Base-by-base conservation (phyloP, 2,113 vertebrate genomes). In the Pollachius pollachius region DNA sequence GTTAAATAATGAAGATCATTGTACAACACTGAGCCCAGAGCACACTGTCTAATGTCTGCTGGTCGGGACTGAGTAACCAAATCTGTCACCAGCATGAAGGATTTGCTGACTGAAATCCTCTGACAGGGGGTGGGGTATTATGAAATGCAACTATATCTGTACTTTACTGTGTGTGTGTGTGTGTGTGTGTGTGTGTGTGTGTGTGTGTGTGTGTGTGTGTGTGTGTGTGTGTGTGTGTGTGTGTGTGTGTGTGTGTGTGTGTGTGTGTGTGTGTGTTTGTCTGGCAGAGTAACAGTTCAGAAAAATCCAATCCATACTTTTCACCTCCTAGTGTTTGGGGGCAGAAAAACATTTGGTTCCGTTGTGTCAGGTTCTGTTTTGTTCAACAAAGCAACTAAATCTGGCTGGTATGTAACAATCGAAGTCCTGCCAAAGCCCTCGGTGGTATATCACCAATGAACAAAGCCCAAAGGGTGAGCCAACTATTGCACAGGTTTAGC, bases 41-140 rank as follows among this genome's bases (percentile, higher is more conserved):
- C 77, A 77, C 68, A 77, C 65, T 79, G 78, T 71, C 75, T 74
- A 82, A 82, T 52, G 76, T 78, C 77, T 79, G 83, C 69, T 83
- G 56, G 76, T 84, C 81, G 69, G 77, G 66, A 64, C 75, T 81
- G 82, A 79, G 83, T 72, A 83, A 81, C 74, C 70, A 68, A 73
- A 79, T 85, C 81, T 86, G 78, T 80, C 81, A 70, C 62, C 3
- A 13, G 63, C 37, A 76, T 83, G 81, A 90, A 76, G 76, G 77
- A 89, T 84, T 77, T 88, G 82, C 88, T 89, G 84, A 77, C 71
- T 75, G 30, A 79, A 81, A 79, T 73, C 73, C 76, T 84, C 75
- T 80, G 84, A 85, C 87, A 82, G 78, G 76, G 59, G 73, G 84
- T 80, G 76, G 65, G 30, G 30, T 34, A 34, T 34, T 34, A 34